These are phyloP conservation scores for Bovichtus diacanthus DNA, from an alignment of 2,797 vertebrate species.

Conservation along the genomic window DNA sequence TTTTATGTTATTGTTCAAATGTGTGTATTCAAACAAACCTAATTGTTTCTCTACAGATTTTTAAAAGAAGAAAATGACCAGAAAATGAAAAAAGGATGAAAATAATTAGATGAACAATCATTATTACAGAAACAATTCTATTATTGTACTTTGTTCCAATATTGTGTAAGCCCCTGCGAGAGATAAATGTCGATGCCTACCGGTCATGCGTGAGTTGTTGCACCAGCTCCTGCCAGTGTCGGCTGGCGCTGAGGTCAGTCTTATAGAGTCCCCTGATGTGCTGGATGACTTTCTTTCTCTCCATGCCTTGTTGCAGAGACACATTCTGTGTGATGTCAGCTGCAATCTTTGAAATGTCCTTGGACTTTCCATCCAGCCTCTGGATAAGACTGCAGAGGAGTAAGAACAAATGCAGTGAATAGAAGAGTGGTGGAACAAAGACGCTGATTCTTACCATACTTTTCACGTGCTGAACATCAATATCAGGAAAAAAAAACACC, in stretches of 20 bases:
- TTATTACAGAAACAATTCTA: not conserved
- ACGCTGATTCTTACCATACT: not conserved
- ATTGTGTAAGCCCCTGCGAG: not conserved
- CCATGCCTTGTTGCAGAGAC: conserved; percentile 95
- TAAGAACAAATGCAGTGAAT: not conserved
- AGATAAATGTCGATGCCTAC: conserved; percentile 77
- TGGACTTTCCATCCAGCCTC: conserved; percentile 94
- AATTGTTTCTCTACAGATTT: not conserved
- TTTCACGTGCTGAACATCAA: not conserved
- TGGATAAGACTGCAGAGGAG: conserved; percentile 90
- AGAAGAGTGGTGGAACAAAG: conserved; percentile 18
- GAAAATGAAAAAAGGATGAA: not conserved
- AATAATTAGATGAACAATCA: conserved; percentile 2
- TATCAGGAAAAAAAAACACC: not conserved
- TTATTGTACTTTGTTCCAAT: conserved; percentile 3
- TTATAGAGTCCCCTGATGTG: conserved; percentile 97
- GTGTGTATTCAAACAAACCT: not conserved
- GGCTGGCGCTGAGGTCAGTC: conserved; percentile 94
- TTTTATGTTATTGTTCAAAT: not conserved
- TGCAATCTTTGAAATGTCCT: conserved; percentile 98
- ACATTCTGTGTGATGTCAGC: conserved; percentile 98
- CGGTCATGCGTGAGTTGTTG: conserved; percentile 97
- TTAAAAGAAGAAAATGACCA: not conserved
- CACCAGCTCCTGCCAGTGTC: conserved; percentile 97
- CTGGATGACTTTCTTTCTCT: conserved; percentile 98